Evolutionary conservation across 2,797 vertebrate genomes (phyloP).

Genomic region (Chloroceryle amazona): DNA sequence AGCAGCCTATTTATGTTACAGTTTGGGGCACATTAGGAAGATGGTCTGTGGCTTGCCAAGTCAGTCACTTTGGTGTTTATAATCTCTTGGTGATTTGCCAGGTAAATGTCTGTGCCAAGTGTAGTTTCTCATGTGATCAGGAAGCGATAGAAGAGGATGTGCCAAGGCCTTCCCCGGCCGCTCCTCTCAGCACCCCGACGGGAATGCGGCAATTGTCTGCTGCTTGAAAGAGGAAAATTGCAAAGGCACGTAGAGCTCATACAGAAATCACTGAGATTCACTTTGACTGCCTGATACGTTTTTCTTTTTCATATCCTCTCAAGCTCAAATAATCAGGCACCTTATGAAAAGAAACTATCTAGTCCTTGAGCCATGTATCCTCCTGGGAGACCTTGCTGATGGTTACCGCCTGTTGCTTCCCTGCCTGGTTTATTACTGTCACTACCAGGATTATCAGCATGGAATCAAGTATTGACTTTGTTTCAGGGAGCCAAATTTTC

Average conservation of each 20-base stretch:
- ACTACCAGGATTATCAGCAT: neutral
- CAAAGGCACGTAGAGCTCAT: neutral
- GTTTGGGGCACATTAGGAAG: neutral
- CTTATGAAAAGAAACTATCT: neutral
- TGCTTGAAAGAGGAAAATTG: neutral
- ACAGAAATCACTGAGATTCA: neutral
- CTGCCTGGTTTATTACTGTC: neutral
- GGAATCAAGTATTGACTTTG: neutral
- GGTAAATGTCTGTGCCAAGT: neutral
- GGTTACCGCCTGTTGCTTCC: neutral
- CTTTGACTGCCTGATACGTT: neutral
- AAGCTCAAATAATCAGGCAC: neutral
- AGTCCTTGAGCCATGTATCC: neutral
- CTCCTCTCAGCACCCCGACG: neutral
- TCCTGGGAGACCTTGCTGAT: neutral
- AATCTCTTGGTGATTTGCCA: slow-evolving; percentile 28
- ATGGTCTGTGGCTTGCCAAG: slow-evolving; percentile 23
- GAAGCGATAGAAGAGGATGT: slow-evolving; percentile 8
- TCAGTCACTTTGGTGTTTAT: neutral
- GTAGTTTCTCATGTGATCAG: neutral
- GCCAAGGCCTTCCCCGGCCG: neutral
- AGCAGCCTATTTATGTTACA: neutral
- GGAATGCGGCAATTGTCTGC: neutral
- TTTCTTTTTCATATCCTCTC: neutral
- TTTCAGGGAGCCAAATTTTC: neutral